Percentiles rank a stretch among this genome's conserved stretches.
Evolutionary conservation across 2,113 vertebrate species (phyloP).

Genomic region (Syngnathus typhle): DNA sequence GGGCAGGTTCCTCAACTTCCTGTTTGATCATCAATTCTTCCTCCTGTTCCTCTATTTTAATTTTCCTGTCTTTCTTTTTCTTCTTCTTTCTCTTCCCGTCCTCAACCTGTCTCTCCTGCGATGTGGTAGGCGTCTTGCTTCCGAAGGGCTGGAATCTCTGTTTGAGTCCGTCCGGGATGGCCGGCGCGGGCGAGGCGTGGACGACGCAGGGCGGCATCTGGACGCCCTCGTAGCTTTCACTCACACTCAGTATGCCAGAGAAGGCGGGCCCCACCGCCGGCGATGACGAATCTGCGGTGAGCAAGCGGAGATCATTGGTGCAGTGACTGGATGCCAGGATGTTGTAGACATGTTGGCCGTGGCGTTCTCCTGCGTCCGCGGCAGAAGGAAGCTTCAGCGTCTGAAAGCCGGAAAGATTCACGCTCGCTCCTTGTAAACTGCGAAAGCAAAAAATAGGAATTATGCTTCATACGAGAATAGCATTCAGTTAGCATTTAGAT

Average conservation of each 20-base stretch:
- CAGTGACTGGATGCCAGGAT: slow-evolving; percentile 46
- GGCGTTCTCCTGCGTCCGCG: not conserved
- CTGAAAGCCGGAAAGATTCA: slow-evolving; percentile 63
- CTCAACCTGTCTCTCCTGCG: slow-evolving; percentile 17
- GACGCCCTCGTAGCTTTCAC: slow-evolving; percentile 57
- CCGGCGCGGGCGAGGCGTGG: slow-evolving; percentile 53
- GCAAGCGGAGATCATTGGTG: slow-evolving; percentile 50
- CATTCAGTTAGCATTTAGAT: too few relatives aligned
- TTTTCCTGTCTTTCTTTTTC: slow-evolving; percentile 60
- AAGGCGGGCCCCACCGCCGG: slow-evolving; percentile 49
- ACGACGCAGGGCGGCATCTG: slow-evolving; percentile 45
- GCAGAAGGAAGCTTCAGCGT: slow-evolving; percentile 37
- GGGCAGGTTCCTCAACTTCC: not conserved
- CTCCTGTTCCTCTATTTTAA: slow-evolving; percentile 33
- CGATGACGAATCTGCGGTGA: slow-evolving; percentile 27
- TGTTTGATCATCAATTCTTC: slow-evolving; percentile 31
- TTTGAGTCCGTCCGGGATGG: slow-evolving; percentile 59
- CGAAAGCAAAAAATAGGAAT: slow-evolving; percentile 3
- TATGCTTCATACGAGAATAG: not conserved
- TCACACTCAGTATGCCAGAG: slow-evolving; percentile 65
- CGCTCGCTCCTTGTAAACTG: slow-evolving; percentile 54
- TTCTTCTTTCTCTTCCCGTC: slow-evolving; percentile 36
- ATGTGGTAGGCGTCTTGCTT: slow-evolving; percentile 38
- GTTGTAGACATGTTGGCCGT: slow-evolving; percentile 54
- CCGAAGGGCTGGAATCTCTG: slow-evolving; percentile 70